Conservation (phyloP, 2,888 invertebrate species). For the Notodromas monacha region DNA sequence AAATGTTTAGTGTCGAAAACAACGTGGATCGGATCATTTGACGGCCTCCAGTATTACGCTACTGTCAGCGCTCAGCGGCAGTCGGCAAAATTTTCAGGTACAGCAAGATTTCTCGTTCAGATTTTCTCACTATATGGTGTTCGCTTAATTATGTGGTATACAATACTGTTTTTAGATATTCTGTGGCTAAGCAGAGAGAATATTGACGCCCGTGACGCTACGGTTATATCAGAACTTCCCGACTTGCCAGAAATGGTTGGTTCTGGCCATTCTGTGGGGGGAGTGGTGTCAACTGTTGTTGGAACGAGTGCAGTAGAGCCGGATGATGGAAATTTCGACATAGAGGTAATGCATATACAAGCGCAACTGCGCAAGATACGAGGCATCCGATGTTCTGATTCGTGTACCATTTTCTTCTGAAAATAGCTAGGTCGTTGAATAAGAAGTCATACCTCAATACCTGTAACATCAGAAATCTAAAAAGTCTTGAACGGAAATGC, state of each 20-base stretch:
- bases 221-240: conserved; percentile 40
- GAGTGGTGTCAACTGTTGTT: conserved; percentile 67
- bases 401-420: no score
- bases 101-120: no score
- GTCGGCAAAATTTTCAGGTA: no score
- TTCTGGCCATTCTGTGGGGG: conserved; percentile 69
- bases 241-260: conserved; percentile 63
- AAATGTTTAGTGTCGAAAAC: conserved; percentile 61
- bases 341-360: no score
- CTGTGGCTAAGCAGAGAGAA: conserved; percentile 85
- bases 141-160: conserved; percentile 5
- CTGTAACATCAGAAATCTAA: no score
- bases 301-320: conserved; percentile 25
- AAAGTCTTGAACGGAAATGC: no score
- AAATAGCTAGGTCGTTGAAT: no score
- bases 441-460: no score
- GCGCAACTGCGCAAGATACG: no score
- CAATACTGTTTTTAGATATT: conserved; percentile 18
- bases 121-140: no score
- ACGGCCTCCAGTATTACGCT: conserved; percentile 98
- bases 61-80: conserved; percentile 47
- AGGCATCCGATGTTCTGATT: no score
- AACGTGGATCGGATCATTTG: conserved; percentile 74
- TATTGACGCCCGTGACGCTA: conserved; percentile 34
- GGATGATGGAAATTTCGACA: no score